phyloP scores from a whole-genome alignment of 2,113 vertebrate genomes.

The Apistogramma diplotaenia region DNA sequence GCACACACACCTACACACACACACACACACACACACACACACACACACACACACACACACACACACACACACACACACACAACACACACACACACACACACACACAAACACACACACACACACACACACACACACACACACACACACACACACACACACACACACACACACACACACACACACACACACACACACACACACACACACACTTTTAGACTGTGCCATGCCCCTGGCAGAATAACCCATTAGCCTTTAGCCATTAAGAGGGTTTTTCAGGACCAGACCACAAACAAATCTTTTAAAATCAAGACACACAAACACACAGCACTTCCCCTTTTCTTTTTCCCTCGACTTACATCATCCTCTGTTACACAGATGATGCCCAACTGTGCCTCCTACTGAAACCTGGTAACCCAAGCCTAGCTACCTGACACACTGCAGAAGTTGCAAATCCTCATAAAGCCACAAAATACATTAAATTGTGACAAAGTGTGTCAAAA shows the following conservation, averaged over 20 bases:
- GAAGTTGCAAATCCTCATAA: not conserved
- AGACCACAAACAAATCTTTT: slow-evolving; percentile 43
- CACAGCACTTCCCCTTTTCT: not conserved
- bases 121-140: no score
- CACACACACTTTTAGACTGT: slow-evolving; percentile 31
- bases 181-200: not conserved
- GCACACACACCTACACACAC: no score
- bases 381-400: not conserved
- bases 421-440: not conserved
- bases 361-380: no score
- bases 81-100: no score
- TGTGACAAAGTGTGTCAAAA: not conserved
- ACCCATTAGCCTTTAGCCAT: slow-evolving; percentile 50
- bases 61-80: no score
- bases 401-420: not conserved
- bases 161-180: not conserved
- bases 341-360: not conserved
- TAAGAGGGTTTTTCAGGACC: slow-evolving; percentile 57
- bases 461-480: not conserved
- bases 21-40: no score
- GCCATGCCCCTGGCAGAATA: slow-evolving; percentile 42
- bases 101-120: no score
- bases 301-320: not conserved
- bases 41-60: no score
- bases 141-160: no score